Conservation (phyloP, 2,797 vertebrate species). For the Eleutherodactylus coqui region DNA sequence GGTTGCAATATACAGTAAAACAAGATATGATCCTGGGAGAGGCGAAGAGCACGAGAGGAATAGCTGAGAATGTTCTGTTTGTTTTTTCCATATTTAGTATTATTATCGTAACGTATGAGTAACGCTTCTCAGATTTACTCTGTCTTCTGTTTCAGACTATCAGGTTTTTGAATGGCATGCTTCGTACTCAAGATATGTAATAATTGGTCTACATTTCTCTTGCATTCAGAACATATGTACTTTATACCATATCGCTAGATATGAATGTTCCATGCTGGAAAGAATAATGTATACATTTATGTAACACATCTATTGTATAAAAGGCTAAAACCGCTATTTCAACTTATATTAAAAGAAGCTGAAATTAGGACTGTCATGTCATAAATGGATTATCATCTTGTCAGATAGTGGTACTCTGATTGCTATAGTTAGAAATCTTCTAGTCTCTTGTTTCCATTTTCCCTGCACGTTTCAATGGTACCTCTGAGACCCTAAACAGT, state of each 20-base stretch:
- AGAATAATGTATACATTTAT: background rate
- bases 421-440: slow-evolving; percentile 14
- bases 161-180: background rate
- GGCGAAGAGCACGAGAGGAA: too few relatives aligned
- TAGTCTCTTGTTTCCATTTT: background rate
- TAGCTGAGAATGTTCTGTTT: background rate
- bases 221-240: background rate
- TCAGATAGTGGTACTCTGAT: background rate
- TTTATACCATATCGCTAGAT: background rate
- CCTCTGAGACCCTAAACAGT: slow-evolving; percentile 46
- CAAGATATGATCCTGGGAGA: too few relatives aligned
- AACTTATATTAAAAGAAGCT: background rate
- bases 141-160: background rate
- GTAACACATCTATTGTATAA: background rate
- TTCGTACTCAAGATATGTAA: background rate
- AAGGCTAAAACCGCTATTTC: background rate
- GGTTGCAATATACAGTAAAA: background rate
- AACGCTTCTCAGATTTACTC: background rate
- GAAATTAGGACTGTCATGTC: background rate
- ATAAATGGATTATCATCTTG: background rate
- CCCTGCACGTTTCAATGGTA: background rate
- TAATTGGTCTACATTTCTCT: background rate
- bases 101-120: background rate
- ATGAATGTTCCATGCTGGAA: background rate
- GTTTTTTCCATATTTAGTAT: background rate